phyloP scores from a whole-genome alignment of 2,888 invertebrate species.

The Parnassius mnemosyne region DNA sequence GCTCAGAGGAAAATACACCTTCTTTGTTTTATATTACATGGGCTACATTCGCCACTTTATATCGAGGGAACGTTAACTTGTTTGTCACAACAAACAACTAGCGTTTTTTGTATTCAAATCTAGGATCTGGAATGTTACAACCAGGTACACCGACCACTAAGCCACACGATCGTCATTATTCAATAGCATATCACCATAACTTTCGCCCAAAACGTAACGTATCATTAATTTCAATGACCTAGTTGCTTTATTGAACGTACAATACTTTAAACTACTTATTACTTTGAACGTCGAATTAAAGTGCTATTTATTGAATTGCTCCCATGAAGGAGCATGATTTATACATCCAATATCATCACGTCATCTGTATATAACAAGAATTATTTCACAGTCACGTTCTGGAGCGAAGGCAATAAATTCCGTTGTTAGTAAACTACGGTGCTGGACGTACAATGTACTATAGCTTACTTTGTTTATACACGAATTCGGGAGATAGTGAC shows the following conservation, averaged over 20 bases:
- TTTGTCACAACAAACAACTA: no score
- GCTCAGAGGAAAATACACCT: no score
- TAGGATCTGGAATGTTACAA: no score
- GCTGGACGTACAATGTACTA: slow-evolving; percentile 14
- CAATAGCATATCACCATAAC: no score
- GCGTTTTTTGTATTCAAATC: no score
- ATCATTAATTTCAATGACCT: no score
- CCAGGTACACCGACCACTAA: no score
- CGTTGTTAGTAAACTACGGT: slow-evolving; percentile 18
- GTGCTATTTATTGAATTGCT: slow-evolving; percentile 6
- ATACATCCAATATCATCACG: slow-evolving; percentile 14
- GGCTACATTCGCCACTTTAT: no score
- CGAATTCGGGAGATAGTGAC: neutral
- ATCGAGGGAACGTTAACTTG: no score
- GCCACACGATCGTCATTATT: no score
- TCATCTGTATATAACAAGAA: slow-evolving; percentile 21
- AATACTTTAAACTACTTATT: slow-evolving; percentile 1
- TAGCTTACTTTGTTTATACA: neutral
- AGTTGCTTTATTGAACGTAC: neutral
- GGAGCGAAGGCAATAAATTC: slow-evolving; percentile 18
- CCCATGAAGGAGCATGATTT: slow-evolving; percentile 9
- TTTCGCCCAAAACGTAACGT: no score
- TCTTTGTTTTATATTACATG: no score
- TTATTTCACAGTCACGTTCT: slow-evolving; percentile 22
- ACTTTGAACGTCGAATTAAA: slow-evolving; percentile 15